Evolutionary conservation across 2,113 vertebrate genomes (phyloP).

Genomic region (Callipepla squamata): DNA sequence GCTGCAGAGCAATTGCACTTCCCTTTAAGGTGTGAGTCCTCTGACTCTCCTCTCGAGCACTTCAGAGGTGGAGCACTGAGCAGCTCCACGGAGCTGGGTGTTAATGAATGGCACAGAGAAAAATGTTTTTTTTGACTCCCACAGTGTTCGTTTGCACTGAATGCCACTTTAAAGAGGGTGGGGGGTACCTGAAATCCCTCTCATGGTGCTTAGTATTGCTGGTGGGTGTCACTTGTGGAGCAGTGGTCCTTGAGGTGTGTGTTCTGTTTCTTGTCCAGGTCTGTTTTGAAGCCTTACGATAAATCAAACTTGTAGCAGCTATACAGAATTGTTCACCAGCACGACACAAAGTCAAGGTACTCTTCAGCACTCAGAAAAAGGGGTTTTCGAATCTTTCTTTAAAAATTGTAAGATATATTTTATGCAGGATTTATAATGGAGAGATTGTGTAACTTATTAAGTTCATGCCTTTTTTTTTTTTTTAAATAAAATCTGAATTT

Average conservation of each 20-base stretch:
- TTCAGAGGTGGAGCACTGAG: constrained; percentile 40
- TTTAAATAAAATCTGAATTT: constrained; percentile 80
- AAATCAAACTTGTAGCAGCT: constrained; percentile 77
- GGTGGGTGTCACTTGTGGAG: constrained; percentile 55
- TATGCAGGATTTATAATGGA: constrained; percentile 81
- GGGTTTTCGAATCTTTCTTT: constrained; percentile 71
- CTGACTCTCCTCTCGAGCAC: background rate
- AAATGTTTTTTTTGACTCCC: constrained; percentile 43
- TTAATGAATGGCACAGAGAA: constrained; percentile 29
- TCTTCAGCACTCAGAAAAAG: constrained; percentile 73
- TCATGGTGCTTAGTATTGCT: constrained; percentile 79
- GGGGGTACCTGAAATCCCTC: constrained; percentile 66
- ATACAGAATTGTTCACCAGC: constrained; percentile 78
- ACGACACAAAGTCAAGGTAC: constrained; percentile 72
- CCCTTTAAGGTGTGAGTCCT: background rate
- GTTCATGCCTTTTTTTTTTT: constrained; percentile 73
- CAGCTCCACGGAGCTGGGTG: background rate
- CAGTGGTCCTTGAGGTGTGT: constrained; percentile 52
- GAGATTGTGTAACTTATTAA: constrained; percentile 84
- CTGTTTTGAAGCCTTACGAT: constrained; percentile 61
- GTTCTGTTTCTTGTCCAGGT: constrained; percentile 36
- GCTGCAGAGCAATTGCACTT: background rate
- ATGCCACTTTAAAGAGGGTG: constrained; percentile 76
- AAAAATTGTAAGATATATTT: constrained; percentile 82
- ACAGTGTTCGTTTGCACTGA: constrained; percentile 78